Conservation (phyloP, 2,113 vertebrate species). For the Anolis carolinensis region DNA sequence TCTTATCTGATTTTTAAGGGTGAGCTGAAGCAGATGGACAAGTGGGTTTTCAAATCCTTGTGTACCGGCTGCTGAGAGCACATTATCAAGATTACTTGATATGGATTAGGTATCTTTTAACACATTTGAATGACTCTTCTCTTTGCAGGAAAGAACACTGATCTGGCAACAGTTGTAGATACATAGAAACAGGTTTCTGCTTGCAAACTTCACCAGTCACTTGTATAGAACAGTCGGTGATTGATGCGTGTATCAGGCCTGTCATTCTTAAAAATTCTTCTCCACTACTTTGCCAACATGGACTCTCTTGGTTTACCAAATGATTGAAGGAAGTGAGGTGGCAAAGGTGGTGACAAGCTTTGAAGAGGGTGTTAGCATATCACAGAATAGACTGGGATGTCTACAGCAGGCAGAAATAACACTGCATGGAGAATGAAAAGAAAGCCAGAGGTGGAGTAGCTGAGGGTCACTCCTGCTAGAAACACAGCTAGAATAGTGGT, state of each 20-base stretch:
- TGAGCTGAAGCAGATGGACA: not conserved
- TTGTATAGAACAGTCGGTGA: not conserved
- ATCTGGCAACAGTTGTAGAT: not conserved
- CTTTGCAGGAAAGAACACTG: not conserved
- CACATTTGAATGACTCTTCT: constrained; percentile 14
- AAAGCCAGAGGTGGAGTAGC: not conserved
- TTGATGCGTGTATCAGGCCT: not conserved
- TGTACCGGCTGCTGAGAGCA: not conserved
- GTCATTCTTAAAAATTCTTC: not conserved
- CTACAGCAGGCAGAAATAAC: not conserved
- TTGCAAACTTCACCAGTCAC: not conserved
- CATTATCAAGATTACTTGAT: not conserved
- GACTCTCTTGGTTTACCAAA: not conserved
- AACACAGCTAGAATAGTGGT: not conserved
- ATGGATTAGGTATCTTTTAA: not conserved
- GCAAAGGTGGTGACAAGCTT: not conserved
- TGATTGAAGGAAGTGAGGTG: not conserved
- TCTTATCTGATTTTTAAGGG: not conserved
- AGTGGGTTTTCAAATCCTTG: not conserved
- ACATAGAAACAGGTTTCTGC: not conserved
- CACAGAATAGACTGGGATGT: not conserved
- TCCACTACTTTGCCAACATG: not conserved
- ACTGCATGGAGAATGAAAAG: not conserved
- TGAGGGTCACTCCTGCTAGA: not conserved
- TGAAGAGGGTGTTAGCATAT: not conserved